These are phyloP conservation scores for Lipophrys pholis DNA, from an alignment of 2,113 vertebrate species.

Conservation along the genomic window DNA sequence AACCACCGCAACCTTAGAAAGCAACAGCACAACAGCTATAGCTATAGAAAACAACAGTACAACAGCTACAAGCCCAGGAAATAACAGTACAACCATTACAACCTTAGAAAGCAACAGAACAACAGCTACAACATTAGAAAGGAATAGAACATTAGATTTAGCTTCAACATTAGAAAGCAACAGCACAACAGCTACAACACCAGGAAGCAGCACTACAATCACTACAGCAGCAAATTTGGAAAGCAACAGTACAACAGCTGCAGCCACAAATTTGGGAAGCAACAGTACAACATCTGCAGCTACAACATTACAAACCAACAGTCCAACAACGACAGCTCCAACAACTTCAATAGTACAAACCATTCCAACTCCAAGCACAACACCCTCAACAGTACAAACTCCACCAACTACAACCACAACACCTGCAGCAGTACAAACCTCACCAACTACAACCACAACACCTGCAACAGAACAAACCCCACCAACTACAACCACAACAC, in stretches of 20 bases:
- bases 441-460: too few species aligned
- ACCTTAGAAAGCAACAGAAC: neutral
- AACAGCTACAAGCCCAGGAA: neutral
- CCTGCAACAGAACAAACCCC: too few species aligned
- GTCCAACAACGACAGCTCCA: too few species aligned
- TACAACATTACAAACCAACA: too few species aligned
- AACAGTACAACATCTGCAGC: too few species aligned
- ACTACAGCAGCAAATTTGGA: too few species aligned
- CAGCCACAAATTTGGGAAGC: neutral
- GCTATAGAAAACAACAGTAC: neutral
- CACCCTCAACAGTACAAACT: neutral
- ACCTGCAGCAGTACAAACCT: too few species aligned
- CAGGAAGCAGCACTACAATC: too few species aligned
- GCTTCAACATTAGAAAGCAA: neutral
- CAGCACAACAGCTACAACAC: neutral
- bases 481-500: too few species aligned
- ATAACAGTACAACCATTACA: neutral
- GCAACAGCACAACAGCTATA: neutral
- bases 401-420: too few species aligned
- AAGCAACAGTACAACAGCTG: neutral
- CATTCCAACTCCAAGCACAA: neutral
- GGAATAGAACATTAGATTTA: neutral
- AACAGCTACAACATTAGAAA: neutral
- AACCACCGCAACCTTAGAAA: neutral
- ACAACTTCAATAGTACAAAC: neutral